Conservation (phyloP, 2,113 vertebrate species). For the Pterocles orientalis region DNA sequence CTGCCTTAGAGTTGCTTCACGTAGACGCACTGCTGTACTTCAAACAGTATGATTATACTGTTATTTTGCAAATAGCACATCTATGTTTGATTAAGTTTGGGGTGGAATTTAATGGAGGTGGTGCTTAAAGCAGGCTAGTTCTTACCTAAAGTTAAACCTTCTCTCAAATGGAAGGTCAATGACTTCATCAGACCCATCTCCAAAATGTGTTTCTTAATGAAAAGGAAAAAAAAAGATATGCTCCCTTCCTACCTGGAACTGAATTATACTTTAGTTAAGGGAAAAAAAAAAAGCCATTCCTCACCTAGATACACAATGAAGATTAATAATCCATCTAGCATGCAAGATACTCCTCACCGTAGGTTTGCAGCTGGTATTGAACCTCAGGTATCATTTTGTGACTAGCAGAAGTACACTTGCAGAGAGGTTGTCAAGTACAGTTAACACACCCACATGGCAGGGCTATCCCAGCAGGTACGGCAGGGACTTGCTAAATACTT, state of each 20-base stretch:
- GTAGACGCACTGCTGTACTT: background rate
- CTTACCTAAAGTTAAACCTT: background rate
- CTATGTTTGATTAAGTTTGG: background rate
- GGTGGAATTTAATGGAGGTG: background rate
- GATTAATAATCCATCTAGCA: background rate
- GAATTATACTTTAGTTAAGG: background rate
- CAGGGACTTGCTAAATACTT: background rate
- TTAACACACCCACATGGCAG: background rate
- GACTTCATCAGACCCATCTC: background rate
- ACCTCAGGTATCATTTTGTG: background rate
- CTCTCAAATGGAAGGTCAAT: background rate
- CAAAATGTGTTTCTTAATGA: background rate
- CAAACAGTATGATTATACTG: background rate
- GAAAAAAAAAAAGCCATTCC: background rate
- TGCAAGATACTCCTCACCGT: background rate
- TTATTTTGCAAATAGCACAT: background rate
- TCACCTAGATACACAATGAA: background rate
- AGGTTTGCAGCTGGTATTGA: background rate
- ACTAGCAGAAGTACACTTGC: background rate
- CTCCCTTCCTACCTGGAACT: background rate
- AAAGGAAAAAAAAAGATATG: background rate
- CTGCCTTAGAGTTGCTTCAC: background rate
- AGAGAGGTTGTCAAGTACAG: background rate
- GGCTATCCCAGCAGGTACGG: background rate
- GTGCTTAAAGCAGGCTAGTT: background rate